Evolutionary conservation across 1,140 invertebrate genomes (phyloP).

Genomic region (Brachionus rubens): DNA sequence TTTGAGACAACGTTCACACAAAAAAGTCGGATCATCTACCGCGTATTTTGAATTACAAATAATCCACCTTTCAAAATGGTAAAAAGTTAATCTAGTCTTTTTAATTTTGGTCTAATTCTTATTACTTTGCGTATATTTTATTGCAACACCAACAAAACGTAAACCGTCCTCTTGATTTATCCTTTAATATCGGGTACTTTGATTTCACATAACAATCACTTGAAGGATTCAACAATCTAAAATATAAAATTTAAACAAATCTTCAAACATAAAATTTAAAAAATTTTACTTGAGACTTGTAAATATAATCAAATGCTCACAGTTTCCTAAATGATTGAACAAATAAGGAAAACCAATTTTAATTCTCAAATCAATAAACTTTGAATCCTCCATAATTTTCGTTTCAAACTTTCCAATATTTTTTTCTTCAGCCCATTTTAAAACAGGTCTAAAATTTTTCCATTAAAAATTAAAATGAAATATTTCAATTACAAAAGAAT

Average conservation of each 20-base stretch:
- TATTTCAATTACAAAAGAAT: not conserved
- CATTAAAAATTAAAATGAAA: not conserved
- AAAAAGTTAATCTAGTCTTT: not conserved
- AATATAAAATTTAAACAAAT: no score
- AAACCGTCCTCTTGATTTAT: conserved; percentile 30
- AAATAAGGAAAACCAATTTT: conserved; percentile 44
- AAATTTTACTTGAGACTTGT: conserved; percentile 17
- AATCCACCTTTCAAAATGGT: conserved; percentile 2
- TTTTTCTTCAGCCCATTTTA: conserved; percentile 35
- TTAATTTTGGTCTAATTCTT: not conserved
- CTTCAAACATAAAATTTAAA: no score
- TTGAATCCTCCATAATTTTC: conserved; percentile 13
- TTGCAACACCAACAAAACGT: conserved; percentile 45
- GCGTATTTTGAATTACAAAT: conserved; percentile 32
- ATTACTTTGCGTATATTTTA: conserved; percentile 41
- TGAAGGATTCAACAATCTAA: conserved; percentile 28
- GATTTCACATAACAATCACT: conserved; percentile 39
- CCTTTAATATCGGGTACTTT: conserved; percentile 31
- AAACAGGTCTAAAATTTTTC: not conserved
- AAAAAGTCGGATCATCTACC: conserved; percentile 42
- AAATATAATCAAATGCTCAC: conserved; percentile 44
- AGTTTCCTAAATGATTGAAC: conserved; percentile 28
- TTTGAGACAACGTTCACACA: conserved; percentile 40
- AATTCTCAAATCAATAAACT: conserved; percentile 32
- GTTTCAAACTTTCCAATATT: conserved; percentile 3